Percentiles rank a stretch among this genome's conserved stretches.
These are phyloP conservation scores for Stratiolaelaps scimitus DNA, from an alignment of 1,140 invertebrate species.

Conservation along the genomic window DNA sequence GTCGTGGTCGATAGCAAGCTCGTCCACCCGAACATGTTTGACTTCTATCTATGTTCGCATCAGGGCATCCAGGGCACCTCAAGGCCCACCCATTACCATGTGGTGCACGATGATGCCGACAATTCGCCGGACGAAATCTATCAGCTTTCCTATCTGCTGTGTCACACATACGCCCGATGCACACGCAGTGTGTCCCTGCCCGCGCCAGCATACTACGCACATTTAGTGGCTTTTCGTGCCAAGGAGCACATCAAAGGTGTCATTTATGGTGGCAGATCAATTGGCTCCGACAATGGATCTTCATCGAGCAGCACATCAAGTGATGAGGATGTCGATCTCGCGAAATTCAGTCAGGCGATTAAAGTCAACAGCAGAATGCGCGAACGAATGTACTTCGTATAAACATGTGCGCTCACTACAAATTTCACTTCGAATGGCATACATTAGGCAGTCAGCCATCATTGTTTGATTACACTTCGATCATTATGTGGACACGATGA, in stretches of 20 bases:
- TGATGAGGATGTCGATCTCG: background rate
- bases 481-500: too few species aligned
- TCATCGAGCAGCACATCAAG: background rate
- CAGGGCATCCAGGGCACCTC: constrained; percentile 63
- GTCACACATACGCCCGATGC: constrained; percentile 75
- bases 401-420: too few species aligned
- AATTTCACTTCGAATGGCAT: too few species aligned
- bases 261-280: too few species aligned
- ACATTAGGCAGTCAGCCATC: too few species aligned
- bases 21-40: constrained; percentile 62
- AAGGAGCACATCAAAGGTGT: constrained; percentile 10
- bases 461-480: too few species aligned
- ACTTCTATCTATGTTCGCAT: constrained; percentile 69
- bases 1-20: constrained; percentile 69
- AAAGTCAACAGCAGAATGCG: background rate
- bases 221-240: constrained; percentile 69
- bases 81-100: constrained; percentile 72
- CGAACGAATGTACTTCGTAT: constrained; percentile 5
- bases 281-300: too few species aligned
- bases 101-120: constrained; percentile 63
- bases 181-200: constrained; percentile 77
- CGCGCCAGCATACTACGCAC: constrained; percentile 83
- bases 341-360: background rate
- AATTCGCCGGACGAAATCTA: constrained; percentile 65
- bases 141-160: constrained; percentile 66